These are phyloP conservation scores for Diadumene lineata DNA, from an alignment of 92 coral and sea anemone genomes.

Conservation along the genomic window DNA sequence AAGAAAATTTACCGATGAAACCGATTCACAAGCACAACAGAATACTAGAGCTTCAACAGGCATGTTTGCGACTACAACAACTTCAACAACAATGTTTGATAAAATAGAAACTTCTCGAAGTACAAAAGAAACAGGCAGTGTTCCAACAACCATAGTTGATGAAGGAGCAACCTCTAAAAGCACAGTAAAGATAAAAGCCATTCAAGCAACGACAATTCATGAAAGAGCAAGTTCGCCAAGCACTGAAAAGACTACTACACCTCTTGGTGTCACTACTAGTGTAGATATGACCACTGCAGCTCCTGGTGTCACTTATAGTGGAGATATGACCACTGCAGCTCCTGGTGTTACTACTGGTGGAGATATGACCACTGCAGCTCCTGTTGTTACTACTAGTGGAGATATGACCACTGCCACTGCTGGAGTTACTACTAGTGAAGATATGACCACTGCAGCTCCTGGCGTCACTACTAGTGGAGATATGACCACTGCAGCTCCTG, in stretches of 20 bases:
- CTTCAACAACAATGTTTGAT: too few relatives aligned
- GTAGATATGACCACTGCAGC: slow-evolving; percentile 2
- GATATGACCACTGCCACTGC: slow-evolving; percentile 21
- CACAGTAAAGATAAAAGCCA: too few relatives aligned
- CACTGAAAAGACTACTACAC: neutral
- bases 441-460: slow-evolving; percentile 24
- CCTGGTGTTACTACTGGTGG: neutral
- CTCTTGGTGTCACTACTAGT: neutral
- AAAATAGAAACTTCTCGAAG: too few relatives aligned
- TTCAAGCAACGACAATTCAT: too few relatives aligned
- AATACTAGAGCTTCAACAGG: too few relatives aligned
- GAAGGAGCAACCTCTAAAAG: too few relatives aligned
- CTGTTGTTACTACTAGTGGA: neutral
- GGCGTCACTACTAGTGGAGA: slow-evolving; percentile 3
- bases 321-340: slow-evolving; percentile 4
- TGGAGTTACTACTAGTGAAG: slow-evolving; percentile 3
- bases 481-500: slow-evolving; percentile 2
- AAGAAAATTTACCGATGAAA: neutral
- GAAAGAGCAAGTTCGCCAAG: too few relatives aligned
- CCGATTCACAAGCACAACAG: too few relatives aligned
- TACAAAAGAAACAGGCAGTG: too few relatives aligned
- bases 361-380: neutral
- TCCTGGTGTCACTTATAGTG: neutral
- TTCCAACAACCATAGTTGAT: too few relatives aligned
- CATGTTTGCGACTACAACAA: too few relatives aligned